Percentiles rank a stretch among this genome's conserved stretches.
Evolutionary conservation across 2,888 invertebrate genomes (phyloP).

Genomic region (Cantharis lateralis): DNA sequence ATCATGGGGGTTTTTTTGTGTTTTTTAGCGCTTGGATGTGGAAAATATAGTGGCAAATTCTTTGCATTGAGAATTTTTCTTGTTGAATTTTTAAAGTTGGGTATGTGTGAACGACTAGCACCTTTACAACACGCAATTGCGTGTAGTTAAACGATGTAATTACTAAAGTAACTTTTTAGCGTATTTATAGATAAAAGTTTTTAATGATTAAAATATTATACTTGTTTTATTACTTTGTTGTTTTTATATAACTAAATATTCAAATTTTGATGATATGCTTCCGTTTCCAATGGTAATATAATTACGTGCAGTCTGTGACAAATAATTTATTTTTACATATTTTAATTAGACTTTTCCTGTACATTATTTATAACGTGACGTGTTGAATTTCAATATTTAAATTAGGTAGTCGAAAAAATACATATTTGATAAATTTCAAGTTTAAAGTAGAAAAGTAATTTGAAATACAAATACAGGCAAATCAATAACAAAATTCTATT

Average conservation of each 20-base stretch:
- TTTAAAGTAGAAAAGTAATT: constrained; percentile 7
- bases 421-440: constrained; percentile 3
- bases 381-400: neutral
- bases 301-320: neutral
- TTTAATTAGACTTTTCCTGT: constrained; percentile 3
- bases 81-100: neutral
- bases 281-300: neutral
- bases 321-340: neutral
- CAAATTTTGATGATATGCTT: neutral
- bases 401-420: neutral
- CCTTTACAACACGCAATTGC: neutral
- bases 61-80: neutral
- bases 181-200: neutral
- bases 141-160: neutral
- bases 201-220: neutral
- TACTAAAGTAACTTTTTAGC: neutral
- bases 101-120: neutral
- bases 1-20: too few relatives aligned
- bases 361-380: constrained; percentile 1
- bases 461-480: constrained; percentile 21
- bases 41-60: neutral
- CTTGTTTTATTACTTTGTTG: neutral
- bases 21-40: neutral
- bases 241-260: neutral
- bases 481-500: constrained; percentile 21